phyloP scores from a whole-genome alignment of 2,113 vertebrate species.

The Tachysurus fulvidraco region DNA sequence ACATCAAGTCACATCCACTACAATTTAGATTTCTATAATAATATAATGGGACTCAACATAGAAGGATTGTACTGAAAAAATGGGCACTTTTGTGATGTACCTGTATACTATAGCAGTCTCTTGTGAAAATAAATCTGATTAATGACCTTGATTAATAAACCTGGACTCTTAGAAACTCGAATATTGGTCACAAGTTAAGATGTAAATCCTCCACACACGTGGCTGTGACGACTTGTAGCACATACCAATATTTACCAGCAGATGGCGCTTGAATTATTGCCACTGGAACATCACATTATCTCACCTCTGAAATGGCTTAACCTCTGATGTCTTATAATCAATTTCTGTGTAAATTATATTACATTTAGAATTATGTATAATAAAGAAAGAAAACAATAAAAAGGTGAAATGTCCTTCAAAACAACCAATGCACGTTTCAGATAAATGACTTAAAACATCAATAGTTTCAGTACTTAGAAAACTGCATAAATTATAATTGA shows the following conservation, averaged over 20 bases:
- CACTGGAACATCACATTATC: slow-evolving; percentile 1
- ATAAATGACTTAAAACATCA: neutral
- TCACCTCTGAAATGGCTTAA: slow-evolving; percentile 15
- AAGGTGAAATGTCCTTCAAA: neutral
- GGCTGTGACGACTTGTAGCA: neutral
- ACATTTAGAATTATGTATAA: neutral
- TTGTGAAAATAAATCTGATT: neutral
- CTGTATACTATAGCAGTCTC: neutral
- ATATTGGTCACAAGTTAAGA: neutral
- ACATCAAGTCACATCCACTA: neutral
- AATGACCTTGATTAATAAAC: neutral
- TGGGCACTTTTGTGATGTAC: neutral
- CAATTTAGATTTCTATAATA: neutral
- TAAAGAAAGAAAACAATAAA: neutral
- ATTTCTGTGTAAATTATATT: neutral
- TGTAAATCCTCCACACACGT: neutral
- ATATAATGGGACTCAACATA: neutral
- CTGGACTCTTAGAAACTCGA: neutral
- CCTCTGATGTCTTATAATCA: neutral
- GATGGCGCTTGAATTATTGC: slow-evolving; percentile 61
- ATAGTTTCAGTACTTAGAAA: neutral
- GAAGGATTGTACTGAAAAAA: neutral
- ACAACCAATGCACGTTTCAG: neutral
- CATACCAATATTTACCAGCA: slow-evolving; percentile 57
- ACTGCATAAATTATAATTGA: neutral